Evolutionary conservation across 2,797 vertebrate genomes (phyloP).

Genomic region (Pelochelys cantorii): DNA sequence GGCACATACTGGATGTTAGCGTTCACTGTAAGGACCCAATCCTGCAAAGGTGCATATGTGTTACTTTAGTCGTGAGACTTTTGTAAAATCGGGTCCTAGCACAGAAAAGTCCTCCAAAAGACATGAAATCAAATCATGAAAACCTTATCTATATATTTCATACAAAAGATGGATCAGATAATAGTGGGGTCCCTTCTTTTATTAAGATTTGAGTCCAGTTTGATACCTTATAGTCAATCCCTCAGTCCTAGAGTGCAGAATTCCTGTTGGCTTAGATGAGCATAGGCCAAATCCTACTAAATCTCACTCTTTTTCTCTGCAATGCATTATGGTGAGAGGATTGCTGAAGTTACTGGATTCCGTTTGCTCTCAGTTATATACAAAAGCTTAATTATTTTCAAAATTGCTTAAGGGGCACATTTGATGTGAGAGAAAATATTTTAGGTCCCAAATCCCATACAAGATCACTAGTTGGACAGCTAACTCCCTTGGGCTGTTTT

Average conservation of each 20-base stretch:
- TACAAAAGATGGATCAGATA: not conserved
- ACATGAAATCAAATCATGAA: not conserved
- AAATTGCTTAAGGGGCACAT: not conserved
- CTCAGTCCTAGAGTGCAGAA: not conserved
- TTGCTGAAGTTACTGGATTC: not conserved
- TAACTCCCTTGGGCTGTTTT: not conserved
- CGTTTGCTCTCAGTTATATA: slow-evolving; percentile 5
- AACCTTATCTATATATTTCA: not conserved
- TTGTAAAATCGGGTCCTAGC: not conserved
- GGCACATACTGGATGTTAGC: not conserved
- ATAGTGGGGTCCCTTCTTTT: not conserved
- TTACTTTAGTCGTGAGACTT: not conserved
- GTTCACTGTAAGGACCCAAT: not conserved
- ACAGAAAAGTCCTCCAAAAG: not conserved
- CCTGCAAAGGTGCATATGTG: not conserved
- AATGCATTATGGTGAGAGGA: not conserved
- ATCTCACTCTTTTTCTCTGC: not conserved
- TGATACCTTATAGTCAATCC: not conserved
- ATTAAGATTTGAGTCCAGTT: not conserved
- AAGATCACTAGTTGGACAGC: not conserved
- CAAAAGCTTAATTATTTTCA: slow-evolving; percentile 3
- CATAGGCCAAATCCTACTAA: too few relatives aligned
- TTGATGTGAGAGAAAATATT: too few relatives aligned
- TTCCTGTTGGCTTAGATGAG: not conserved
- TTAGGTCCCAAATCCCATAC: not conserved